Percentiles rank a stretch among this genome's conserved stretches.
Conservation (phyloP, 2,797 vertebrate species). For the Smutsia gigantea region DNA sequence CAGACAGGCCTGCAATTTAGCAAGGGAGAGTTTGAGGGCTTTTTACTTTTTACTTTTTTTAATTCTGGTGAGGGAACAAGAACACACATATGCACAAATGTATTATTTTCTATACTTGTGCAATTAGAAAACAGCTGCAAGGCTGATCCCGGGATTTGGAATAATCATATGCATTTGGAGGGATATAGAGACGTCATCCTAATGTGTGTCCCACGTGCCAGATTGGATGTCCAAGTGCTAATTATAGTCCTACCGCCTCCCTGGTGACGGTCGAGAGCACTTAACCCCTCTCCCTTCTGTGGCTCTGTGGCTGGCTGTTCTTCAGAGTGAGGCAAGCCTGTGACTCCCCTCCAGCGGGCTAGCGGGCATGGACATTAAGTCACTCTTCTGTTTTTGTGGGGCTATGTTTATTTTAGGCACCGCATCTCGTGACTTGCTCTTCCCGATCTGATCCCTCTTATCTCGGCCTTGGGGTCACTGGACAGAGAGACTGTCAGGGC, state of each 20-base stretch:
- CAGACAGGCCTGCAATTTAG: background rate
- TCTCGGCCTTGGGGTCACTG: background rate
- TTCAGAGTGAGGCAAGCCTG: background rate
- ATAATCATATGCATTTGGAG: background rate
- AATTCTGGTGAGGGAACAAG: background rate
- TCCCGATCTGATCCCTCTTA: background rate
- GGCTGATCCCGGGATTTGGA: background rate
- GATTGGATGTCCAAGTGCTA: background rate
- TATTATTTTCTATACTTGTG: background rate
- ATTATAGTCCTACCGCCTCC: background rate
- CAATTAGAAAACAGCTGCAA: slow-evolving; percentile 29
- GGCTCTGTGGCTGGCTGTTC: background rate
- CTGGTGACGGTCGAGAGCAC: background rate
- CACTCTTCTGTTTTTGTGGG: background rate
- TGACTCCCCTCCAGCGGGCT: background rate
- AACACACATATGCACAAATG: background rate
- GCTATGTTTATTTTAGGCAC: background rate
- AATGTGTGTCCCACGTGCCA: background rate
- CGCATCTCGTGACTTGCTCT: background rate
- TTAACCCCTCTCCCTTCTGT: background rate
- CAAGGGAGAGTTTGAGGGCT: background rate
- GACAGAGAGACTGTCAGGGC: background rate
- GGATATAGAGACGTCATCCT: background rate
- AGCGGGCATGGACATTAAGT: background rate
- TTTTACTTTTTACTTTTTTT: fast-evolving